Base-by-base conservation (phyloP, 2,888 invertebrate species). In the Tinea semifulvella region DNA sequence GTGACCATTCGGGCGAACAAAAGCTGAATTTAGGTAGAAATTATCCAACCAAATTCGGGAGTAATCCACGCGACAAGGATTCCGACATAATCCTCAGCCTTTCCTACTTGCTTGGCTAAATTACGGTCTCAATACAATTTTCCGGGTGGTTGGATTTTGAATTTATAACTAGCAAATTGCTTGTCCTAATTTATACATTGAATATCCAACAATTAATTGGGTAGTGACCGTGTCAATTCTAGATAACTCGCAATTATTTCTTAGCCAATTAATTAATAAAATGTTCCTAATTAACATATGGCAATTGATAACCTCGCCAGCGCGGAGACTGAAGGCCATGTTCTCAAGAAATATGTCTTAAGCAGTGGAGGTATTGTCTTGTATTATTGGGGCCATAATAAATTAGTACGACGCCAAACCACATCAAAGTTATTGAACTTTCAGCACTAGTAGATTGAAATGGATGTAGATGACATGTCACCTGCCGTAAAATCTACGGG, bases 101-200 rank as follows among this genome's bases (percentile, higher is more conserved):
- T 31, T 14, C 19, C 31, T 19, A 19, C 43, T 43, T 43, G 43
- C 13, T 11, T 17, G 31, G 14, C 11, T 43, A 28, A 43, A 43
- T 43, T 43, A 26, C 31, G 70, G 70, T 64, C 68, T 65, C 74
- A 62, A 75, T 72, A 77, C 77, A 77, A 77, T 79, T 79, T 76
- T 72, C 65, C 68, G 73, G 64, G 59, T 58, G 73, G 68, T 72
- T 76, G 74, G 74, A 75, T 73, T 76, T 76, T 72, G 77, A 77
- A 79, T 79, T 79, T 77, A 77, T 79, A 77, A 79, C 77, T 65
- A 75, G 70, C 67, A 74, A 79, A 77, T 76, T 75, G 79, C 66
- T 67, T 63, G 65, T 65, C 65, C 65, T 70, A 71, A 73, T 75
- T 73, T 73, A 67, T 73, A 68, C 64, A 68, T 67, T 65, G 71